phyloP scores from a whole-genome alignment of 1,140 invertebrate genomes.

The Akabosia matsudoensis region DNA sequence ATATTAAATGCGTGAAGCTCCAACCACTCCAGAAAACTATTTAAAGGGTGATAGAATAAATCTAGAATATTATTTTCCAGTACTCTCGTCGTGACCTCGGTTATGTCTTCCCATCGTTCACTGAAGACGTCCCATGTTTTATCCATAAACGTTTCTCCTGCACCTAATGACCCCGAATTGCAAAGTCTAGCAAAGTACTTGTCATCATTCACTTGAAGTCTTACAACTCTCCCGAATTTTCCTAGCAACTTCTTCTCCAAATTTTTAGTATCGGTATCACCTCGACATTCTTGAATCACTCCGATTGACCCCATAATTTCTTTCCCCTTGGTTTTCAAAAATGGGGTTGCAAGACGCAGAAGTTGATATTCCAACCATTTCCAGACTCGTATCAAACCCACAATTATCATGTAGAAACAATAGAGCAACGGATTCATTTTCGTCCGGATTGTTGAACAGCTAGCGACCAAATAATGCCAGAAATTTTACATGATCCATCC shows the following conservation, averaged over 20 bases:
- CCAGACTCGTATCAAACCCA: background rate
- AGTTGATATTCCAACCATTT: background rate
- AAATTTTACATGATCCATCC: too few species aligned
- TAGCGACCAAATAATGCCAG: too few species aligned
- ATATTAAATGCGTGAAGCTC: constrained; percentile 1
- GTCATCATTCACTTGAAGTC: background rate
- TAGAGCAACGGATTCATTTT: too few species aligned
- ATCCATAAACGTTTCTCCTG: background rate
- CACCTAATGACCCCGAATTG: background rate
- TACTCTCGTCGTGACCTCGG: background rate
- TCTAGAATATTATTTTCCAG: background rate
- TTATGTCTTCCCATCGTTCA: background rate
- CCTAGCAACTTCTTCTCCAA: background rate
- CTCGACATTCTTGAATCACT: background rate
- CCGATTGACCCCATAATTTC: background rate
- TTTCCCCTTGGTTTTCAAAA: background rate
- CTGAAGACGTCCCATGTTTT: background rate
- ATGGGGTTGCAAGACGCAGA: background rate
- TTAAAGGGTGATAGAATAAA: background rate
- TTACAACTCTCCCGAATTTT: background rate
- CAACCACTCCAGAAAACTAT: background rate
- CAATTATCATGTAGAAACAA: background rate
- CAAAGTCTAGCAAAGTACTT: background rate
- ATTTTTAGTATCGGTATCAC: background rate
- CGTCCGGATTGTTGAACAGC: too few species aligned